Base-by-base conservation (phyloP, 2,888 invertebrate species). In the Scaptomyza flava region DNA sequence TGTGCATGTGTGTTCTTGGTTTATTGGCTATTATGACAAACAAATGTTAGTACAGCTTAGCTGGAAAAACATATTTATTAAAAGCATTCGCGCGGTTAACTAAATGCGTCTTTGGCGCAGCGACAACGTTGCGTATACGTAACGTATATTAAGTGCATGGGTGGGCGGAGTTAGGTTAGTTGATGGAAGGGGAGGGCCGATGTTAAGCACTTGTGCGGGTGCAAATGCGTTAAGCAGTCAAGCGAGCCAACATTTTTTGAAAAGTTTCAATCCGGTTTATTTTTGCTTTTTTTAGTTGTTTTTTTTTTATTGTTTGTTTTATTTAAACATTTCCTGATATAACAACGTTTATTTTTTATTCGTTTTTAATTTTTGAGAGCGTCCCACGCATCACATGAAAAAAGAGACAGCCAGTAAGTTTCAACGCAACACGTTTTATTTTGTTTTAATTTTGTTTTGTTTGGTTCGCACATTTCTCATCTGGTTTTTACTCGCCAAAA, bases 21-120 rank as follows among this genome's bases (percentile, higher is more conserved):
- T 81, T 85, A 87, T 87, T 65, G 68, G 70, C 87, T 79, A 74
- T 87, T 83, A 81, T 76, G 71, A 71, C 76, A 76, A 41, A 77
- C 61, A 66, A 79, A 81, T 69, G 68, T 65, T n/a, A n/a, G n/a
- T n/a, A n/a, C n/a, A n/a, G 52, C 56, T 52, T 48, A 78, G 71
- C 78, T 41, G 12, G 17, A 60, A 48, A 60, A 82, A 71, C 78
- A 80, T 79, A 73, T 80, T 79, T 80, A 80, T 80, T 80, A 80
- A 79, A 79, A 77, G 81, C 79, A 62, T 79, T 74, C 58, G 69
- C 43, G 75, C 83, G 86, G 85, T 84, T 85, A 86, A 72, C 78
- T 68, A 75, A 82, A 86, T 84, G 88, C 52, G 17, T 17, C 17
- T 17, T 17, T 17, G 17, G 17, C 17, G 1, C 17, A 17, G 17